Conservation (phyloP, 2,113 vertebrate genomes). For the Hypanus sabinus region DNA sequence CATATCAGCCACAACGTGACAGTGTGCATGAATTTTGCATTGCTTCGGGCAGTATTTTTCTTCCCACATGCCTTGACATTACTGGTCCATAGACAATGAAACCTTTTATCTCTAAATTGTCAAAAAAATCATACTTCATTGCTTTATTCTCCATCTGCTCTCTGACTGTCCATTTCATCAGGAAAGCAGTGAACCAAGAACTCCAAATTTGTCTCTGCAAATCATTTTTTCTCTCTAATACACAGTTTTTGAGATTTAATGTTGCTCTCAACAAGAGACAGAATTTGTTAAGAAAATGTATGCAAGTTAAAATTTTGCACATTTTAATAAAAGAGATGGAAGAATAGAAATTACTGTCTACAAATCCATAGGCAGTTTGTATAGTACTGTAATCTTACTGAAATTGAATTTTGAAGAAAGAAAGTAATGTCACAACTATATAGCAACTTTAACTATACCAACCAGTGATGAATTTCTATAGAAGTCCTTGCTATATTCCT, state of each 20-base stretch:
- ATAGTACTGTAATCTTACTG: too few relatives aligned
- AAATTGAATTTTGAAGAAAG: too few relatives aligned
- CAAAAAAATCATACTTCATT: background rate
- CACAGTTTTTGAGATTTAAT: background rate
- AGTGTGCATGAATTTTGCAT: background rate
- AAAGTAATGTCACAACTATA: too few relatives aligned
- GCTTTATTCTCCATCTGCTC: too few relatives aligned
- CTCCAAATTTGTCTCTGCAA: background rate
- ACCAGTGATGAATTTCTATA: too few relatives aligned
- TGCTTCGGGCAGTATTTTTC: background rate
- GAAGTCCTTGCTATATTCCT: background rate
- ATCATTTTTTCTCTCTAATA: background rate
- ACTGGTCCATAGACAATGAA: background rate
- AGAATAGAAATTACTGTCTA: background rate
- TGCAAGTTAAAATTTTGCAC: background rate
- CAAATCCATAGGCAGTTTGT: too few relatives aligned
- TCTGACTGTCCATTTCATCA: conserved; percentile 19
- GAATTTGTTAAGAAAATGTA: background rate
- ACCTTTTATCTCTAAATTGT: conserved; percentile 28
- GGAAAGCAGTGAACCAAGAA: conserved; percentile 2
- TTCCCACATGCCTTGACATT: background rate
- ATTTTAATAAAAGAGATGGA: background rate
- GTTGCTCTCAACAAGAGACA: background rate
- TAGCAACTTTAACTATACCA: too few relatives aligned
- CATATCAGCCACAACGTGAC: background rate